Conservation (phyloP, 2,888 invertebrate genomes). For the Perithous albicinctus region DNA sequence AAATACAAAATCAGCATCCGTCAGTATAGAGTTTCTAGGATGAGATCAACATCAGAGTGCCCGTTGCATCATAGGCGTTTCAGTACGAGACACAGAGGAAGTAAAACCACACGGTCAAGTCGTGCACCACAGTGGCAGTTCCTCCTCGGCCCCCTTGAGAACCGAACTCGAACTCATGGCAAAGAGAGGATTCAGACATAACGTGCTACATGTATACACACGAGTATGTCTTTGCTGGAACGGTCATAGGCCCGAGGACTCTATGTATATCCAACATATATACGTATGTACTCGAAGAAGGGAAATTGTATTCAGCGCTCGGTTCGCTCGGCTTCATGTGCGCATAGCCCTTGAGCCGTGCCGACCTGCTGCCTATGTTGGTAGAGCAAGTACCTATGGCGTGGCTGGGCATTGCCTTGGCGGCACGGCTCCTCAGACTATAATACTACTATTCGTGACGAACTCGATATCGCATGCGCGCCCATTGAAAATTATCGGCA, state of each 20-base stretch:
- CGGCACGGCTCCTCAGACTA: slow-evolving; percentile 19
- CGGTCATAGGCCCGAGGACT: slow-evolving; percentile 11
- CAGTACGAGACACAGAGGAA: slow-evolving; percentile 16
- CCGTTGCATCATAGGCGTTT: slow-evolving; percentile 3
- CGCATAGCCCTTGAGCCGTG: slow-evolving; percentile 28
- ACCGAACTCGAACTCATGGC: slow-evolving; percentile 30
- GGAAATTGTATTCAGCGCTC: slow-evolving; percentile 36
- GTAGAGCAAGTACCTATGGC: slow-evolving; percentile 21
- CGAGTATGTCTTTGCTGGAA: slow-evolving; percentile 17
- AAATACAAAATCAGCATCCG: not conserved
- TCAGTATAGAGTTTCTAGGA: not conserved
- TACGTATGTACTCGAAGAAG: slow-evolving; percentile 25
- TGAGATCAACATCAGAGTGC: not conserved
- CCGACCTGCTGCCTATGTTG: slow-evolving; percentile 24
- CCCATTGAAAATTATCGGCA: slow-evolving; percentile 77
- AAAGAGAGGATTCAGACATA: slow-evolving; percentile 18
- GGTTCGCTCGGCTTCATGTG: slow-evolving; percentile 36
- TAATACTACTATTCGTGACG: slow-evolving; percentile 72
- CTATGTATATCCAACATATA: not conserved
- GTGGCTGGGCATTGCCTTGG: slow-evolving; percentile 30
- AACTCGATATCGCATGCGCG: slow-evolving; percentile 73
- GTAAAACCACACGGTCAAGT: slow-evolving; percentile 10
- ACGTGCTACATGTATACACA: slow-evolving; percentile 12
- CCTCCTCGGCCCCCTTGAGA: slow-evolving; percentile 40
- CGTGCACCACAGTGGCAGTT: slow-evolving; percentile 38